Evolutionary conservation across 2,113 vertebrate genomes (phyloP).

Genomic region (Campylomormyrus numenius): DNA sequence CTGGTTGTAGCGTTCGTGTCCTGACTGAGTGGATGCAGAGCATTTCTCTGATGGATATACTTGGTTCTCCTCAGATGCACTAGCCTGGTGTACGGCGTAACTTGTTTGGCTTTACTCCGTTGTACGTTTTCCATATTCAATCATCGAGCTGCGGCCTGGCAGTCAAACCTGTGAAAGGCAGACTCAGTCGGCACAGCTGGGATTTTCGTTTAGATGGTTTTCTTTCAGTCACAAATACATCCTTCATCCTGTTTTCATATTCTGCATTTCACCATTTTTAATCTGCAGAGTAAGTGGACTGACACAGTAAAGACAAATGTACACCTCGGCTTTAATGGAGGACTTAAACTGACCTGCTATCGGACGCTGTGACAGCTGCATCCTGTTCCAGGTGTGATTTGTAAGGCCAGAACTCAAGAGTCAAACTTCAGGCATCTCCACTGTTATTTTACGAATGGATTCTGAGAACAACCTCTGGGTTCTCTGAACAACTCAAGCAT

Average conservation of each 20-base stretch:
- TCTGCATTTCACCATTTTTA: neutral
- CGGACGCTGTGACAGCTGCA: neutral
- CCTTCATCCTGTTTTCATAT: neutral
- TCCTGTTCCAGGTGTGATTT: neutral
- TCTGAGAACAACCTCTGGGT: neutral
- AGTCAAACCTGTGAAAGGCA: neutral
- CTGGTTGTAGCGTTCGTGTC: neutral
- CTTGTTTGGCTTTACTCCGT: neutral
- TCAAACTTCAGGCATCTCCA: neutral
- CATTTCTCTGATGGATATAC: neutral
- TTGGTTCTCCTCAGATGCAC: neutral
- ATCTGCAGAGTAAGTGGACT: neutral
- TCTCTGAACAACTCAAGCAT: neutral
- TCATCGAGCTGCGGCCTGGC: neutral
- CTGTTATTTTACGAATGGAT: neutral
- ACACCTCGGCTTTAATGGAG: neutral
- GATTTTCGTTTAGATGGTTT: neutral
- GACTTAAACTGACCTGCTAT: neutral
- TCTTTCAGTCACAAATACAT: neutral
- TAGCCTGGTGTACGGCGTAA: neutral
- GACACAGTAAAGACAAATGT: neutral
- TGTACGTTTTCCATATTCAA: neutral
- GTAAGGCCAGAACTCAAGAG: neutral
- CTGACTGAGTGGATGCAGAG: neutral
- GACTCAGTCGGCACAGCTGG: neutral